Conservation (phyloP, 2,113 vertebrate species). For the Brachypodius melanocephalos region DNA sequence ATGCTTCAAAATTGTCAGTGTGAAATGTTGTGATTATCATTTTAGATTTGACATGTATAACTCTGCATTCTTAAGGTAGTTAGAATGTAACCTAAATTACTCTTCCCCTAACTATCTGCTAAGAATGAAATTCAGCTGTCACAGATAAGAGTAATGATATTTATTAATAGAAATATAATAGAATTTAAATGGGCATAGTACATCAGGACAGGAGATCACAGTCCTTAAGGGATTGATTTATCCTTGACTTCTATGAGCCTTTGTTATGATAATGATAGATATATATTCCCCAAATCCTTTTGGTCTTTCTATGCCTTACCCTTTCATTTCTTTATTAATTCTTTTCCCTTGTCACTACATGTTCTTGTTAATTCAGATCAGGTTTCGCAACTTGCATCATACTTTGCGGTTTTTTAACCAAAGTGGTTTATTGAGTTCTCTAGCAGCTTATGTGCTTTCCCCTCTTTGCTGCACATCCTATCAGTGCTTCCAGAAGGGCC, state of each 20-base stretch:
- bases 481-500: background rate
- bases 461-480: background rate
- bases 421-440: background rate
- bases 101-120: background rate
- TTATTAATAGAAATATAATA: slow-evolving; percentile 17
- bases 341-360: background rate
- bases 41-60: background rate
- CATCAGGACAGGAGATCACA: slow-evolving; percentile 11
- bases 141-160: background rate
- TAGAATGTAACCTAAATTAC: background rate
- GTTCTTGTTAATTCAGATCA: slow-evolving; percentile 4
- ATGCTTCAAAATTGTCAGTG: background rate
- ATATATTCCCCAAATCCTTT: background rate
- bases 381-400: background rate
- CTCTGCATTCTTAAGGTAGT: background rate
- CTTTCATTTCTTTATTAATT: slow-evolving; percentile 49
- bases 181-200: background rate
- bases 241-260: slow-evolving; percentile 3
- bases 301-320: background rate
- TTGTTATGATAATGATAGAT: slow-evolving; percentile 42
- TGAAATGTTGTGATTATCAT: background rate
- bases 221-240: slow-evolving; percentile 1
- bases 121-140: slow-evolving; percentile 7
- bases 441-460: background rate
- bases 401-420: background rate